Evolutionary conservation across 2,797 vertebrate species (phyloP).

Genomic region (Chelmon rostratus): DNA sequence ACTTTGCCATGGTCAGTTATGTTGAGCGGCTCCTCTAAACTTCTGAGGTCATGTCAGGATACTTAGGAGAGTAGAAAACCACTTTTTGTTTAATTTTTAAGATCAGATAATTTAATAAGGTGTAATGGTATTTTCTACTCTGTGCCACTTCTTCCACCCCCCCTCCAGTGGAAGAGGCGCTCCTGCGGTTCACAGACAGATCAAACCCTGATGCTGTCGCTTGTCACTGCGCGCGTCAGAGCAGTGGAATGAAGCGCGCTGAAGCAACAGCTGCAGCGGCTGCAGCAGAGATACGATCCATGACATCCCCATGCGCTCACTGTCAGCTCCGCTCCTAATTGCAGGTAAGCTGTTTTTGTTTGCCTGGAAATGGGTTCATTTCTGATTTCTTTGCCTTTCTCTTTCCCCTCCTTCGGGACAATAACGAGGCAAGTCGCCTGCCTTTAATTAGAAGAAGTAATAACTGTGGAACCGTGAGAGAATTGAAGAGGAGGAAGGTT

Average conservation of each 20-base stretch:
- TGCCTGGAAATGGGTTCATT: neutral
- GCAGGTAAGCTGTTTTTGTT: conserved; percentile 56
- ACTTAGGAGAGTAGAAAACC: neutral
- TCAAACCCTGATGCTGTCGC: conserved; percentile 5
- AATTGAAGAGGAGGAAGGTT: neutral
- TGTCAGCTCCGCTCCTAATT: conserved; percentile 5
- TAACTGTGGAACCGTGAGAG: neutral
- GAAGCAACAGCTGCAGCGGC: conserved; percentile 57
- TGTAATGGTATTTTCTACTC: too few relatives aligned
- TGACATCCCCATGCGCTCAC: conserved; percentile 9
- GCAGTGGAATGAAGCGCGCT: conserved; percentile 55
- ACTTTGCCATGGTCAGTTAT: neutral
- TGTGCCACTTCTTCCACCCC: too few relatives aligned
- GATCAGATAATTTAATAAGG: too few relatives aligned
- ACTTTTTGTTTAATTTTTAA: too few relatives aligned
- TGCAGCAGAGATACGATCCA: conserved; percentile 3
- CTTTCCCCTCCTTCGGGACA: neutral
- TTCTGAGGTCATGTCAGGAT: neutral
- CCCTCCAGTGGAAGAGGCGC: neutral
- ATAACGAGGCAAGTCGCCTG: too few relatives aligned
- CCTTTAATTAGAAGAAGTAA: neutral
- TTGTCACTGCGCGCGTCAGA: conserved; percentile 44
- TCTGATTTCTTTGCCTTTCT: neutral
- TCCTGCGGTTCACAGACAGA: neutral
- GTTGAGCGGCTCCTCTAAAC: neutral